Base-by-base conservation (phyloP, 2,113 vertebrate species). In the Natator depressus region DNA sequence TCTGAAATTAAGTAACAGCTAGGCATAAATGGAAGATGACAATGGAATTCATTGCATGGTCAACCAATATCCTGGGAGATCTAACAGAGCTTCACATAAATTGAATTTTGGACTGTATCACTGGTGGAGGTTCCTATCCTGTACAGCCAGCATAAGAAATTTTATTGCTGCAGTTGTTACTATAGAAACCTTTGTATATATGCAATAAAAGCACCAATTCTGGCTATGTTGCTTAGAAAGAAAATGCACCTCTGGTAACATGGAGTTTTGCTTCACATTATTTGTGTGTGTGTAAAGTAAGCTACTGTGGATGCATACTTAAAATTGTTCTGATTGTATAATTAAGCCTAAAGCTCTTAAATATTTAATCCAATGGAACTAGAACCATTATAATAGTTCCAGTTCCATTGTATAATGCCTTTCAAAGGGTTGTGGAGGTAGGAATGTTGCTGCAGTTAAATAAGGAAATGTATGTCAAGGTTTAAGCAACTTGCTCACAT, bases 141-240 rank as follows among this genome's bases (percentile, higher is more conserved):
- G 25, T 78, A 78, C 24, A 27, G 16, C 42, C 25, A 25, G 84
- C n/a, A 46, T 19, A 85, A 46, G 10, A 38, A 88, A 59, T 6
- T 11, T 16, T 78, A 78, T 22, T 16, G 46, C n/a, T 84, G 13
- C 59, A 5, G 10, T 31, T 50, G n/a, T 54, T 87, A 6, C 35
- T 49, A 9, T 1, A 69, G 82, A 38, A 78, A 81, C 0, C 0
- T 54, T 1, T 1, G 57, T 27, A 20, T 51, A 42, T 0, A 0
- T 75, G 55, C 47, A 51, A 5, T 6, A 16, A 51, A 51, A 65
- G 27, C 0, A 0, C 20, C n/a, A 82, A 29, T 5, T 72, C 54
- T 35, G 35, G 51, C 57, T 93, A 46, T 27, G 4, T 4, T 1
- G 0, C 13, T 65, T 11, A 22, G 3, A 49, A 31, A 72, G 20